phyloP scores from a whole-genome alignment of 2,797 vertebrate genomes.

The Clarias laeviceps region DNA sequence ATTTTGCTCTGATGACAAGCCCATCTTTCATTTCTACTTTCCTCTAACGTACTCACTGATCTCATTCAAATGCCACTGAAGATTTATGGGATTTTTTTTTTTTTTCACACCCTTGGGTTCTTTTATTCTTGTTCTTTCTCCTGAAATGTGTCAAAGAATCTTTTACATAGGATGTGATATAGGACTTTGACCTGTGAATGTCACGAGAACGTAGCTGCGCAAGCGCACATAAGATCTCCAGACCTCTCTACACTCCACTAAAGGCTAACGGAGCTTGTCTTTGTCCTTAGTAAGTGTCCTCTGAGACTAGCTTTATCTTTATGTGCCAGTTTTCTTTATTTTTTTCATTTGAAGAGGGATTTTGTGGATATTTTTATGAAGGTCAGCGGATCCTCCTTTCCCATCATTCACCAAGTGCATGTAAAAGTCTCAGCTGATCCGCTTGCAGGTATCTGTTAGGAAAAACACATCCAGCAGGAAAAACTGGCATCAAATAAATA shows the following conservation, averaged over 20 bases:
- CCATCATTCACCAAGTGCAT: background rate
- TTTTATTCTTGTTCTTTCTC: background rate
- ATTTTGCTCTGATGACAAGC: constrained; percentile 37
- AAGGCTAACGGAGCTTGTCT: constrained; percentile 35
- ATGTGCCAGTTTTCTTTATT: background rate
- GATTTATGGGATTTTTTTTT: constrained; percentile 46
- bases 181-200: constrained; percentile 19
- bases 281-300: constrained; percentile 21
- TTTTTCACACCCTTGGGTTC: constrained; percentile 20
- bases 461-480: background rate
- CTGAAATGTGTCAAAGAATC: background rate
- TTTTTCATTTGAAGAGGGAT: background rate
- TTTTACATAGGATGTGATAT: background rate
- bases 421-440: background rate
- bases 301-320: constrained; percentile 28
- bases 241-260: constrained; percentile 6
- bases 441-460: background rate
- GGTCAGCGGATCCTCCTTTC: background rate
- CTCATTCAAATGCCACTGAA: constrained; percentile 34
- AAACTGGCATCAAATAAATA: background rate
- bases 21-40: constrained; percentile 46
- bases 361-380: background rate
- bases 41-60: constrained; percentile 46
- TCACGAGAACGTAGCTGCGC: background rate
- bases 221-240: background rate